Conservation (phyloP, 2,797 vertebrate species). For the Liasis olivaceus region DNA sequence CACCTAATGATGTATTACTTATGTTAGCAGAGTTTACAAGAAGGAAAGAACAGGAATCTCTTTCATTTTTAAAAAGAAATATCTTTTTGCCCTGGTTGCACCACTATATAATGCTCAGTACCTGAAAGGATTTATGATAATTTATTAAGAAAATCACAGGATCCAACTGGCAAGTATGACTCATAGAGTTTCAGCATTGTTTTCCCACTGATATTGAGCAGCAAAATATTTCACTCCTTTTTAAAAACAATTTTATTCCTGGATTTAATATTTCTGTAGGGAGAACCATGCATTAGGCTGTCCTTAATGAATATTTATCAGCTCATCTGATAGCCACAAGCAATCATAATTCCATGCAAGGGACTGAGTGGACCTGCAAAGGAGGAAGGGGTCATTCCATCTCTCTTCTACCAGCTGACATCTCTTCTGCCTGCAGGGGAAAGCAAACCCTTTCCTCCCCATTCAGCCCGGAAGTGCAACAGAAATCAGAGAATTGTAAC, state of each 20-base stretch:
- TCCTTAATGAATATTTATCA: too few species aligned
- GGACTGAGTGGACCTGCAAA: too few species aligned
- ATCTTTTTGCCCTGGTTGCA: neutral
- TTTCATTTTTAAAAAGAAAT: neutral
- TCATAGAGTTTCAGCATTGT: neutral
- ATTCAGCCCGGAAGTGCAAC: neutral
- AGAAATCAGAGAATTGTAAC: neutral
- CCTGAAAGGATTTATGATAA: neutral
- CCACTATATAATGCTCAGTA: neutral
- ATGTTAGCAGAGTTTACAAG: neutral
- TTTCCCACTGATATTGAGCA: neutral
- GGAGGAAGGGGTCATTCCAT: neutral
- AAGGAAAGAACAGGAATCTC: neutral
- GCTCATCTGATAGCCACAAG: too few species aligned
- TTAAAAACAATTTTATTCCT: too few species aligned
- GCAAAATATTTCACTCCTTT: too few species aligned
- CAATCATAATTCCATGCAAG: too few species aligned
- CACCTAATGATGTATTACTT: conserved; percentile 8
- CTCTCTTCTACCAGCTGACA: neutral
- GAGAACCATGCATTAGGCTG: too few species aligned
- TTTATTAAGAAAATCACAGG: neutral
- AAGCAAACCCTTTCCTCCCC: neutral
- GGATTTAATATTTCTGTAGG: too few species aligned
- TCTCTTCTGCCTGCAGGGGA: neutral
- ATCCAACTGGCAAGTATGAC: neutral